These are phyloP conservation scores for Pammene aurita DNA, from an alignment of 2,888 invertebrate genomes.

Conservation along the genomic window DNA sequence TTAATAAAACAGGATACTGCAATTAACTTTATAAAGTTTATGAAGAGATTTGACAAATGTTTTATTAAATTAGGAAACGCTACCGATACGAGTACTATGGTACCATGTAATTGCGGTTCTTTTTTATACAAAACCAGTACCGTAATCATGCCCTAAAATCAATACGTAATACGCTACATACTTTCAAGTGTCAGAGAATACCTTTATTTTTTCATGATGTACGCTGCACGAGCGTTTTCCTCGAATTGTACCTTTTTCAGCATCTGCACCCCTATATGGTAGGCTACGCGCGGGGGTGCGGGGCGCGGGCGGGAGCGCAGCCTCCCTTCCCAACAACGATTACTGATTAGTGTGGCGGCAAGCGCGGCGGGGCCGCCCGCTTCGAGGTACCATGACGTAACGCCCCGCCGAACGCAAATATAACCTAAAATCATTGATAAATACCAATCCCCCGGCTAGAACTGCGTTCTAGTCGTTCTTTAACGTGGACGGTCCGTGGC, in stretches of 20 bases:
- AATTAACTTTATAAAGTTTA: too few relatives aligned
- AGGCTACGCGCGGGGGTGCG: slow-evolving; percentile 66
- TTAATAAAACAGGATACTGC: too few relatives aligned
- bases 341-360: slow-evolving; percentile 84
- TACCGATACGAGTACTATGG: too few relatives aligned
- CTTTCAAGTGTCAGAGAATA: not conserved
- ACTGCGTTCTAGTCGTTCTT: not conserved
- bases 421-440: slow-evolving; percentile 61
- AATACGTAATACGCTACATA: not conserved
- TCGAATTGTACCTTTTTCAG: slow-evolving; percentile 41
- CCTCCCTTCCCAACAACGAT: slow-evolving; percentile 83
- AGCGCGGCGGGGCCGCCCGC: slow-evolving; percentile 74
- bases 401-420: slow-evolving; percentile 64
- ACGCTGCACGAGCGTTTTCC: slow-evolving; percentile 11
- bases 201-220: slow-evolving; percentile 1
- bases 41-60: too few relatives aligned
- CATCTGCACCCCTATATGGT: slow-evolving; percentile 46
- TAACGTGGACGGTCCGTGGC: slow-evolving; percentile 11
- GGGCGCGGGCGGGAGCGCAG: slow-evolving; percentile 66
- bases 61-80: too few relatives aligned
- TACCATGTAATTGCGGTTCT: not conserved
- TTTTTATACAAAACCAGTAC: not conserved
- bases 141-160: not conserved
- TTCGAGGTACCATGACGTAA: slow-evolving; percentile 53
- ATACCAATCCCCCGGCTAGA: slow-evolving; percentile 15